phyloP scores from a whole-genome alignment of 2,797 vertebrate genomes.

The Eleutherodactylus coqui region DNA sequence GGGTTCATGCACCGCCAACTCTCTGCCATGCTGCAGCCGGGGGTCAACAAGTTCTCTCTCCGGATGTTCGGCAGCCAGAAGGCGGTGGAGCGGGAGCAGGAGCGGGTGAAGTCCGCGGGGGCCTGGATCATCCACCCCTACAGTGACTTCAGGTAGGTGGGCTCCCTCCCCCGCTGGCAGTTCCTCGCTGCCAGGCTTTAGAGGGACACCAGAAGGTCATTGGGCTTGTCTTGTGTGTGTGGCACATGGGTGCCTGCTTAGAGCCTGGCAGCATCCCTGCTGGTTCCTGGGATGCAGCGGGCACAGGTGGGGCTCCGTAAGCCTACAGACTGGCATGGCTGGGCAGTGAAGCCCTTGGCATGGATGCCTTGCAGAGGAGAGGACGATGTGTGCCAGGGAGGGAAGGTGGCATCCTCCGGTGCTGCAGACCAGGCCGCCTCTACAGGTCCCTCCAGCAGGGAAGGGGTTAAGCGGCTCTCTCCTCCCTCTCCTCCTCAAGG shows the following conservation, averaged over 20 bases:
- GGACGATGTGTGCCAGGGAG: no score
- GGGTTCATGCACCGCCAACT: conserved; percentile 97
- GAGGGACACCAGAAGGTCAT: conserved; percentile 47
- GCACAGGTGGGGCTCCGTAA: no score
- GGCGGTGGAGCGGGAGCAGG: conserved; percentile 94
- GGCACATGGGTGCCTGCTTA: no score
- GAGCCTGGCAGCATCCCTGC: no score
- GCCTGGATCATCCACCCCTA: conserved; percentile 99
- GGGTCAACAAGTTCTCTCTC: conserved; percentile 98
- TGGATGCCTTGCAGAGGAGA: no score
- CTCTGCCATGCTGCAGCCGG: conserved; percentile 93
- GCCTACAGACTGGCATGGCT: no score
- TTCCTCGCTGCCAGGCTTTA: background rate
- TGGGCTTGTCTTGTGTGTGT: background rate
- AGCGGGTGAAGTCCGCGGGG: conserved; percentile 94
- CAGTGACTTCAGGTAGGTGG: conserved; percentile 98
- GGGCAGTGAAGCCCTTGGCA: no score
- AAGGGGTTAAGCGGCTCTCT: conserved; percentile 57
- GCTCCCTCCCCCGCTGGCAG: background rate
- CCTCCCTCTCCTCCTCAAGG: conserved; percentile 60
- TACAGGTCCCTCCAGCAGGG: conserved; percentile 47
- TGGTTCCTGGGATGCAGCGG: no score
- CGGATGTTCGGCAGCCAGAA: conserved; percentile 99
- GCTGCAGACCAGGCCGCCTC: conserved; percentile 50
- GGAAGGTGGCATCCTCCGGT: conserved; percentile 27